Base-by-base conservation (phyloP, 2,888 invertebrate genomes). In the Plagiodera versicolora region DNA sequence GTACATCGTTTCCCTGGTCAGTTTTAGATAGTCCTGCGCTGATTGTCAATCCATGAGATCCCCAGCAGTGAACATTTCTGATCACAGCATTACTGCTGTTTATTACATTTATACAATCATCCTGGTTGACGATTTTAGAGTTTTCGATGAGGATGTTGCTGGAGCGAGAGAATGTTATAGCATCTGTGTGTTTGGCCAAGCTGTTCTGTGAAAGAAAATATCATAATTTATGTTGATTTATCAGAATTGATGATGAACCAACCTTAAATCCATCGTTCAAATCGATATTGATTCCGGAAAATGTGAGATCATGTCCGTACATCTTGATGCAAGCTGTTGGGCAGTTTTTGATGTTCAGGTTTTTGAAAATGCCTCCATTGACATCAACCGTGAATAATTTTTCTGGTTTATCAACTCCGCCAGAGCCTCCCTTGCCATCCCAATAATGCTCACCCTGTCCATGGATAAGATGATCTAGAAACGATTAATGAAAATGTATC, bases 271-370 rank as follows among this genome's bases (percentile, higher is more conserved):
- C n/a, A n/a, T n/a, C n/a, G n/a, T n/a, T n/a, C n/a, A n/a, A n/a
- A n/a, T n/a, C n/a, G n/a, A n/a, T n/a, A n/a, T n/a, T n/a, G n/a
- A n/a, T n/a, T 8, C 59, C 55, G 30, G 54, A 49, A 1, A 60
- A 50, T 1, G 54, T 55, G 6, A 60, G 11, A 48, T 55, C 50
- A 11, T 14, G 32, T n/a, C 28, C 45, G 2, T 10, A 6, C 16
- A 55, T 50, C 9, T 32, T 32, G 19, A 55, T 50, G 24, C 55
- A 60, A 20, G 55, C 55, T 50, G 50, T 30, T 2, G 59, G 59
- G 49, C 59, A 60, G 24, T 60, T 60, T 46, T 60, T 60, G n/a
- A 60, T 32, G 32, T 45, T 16, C 9, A 60, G 49, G 18, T 60
- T 60, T 50, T 50, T 47, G 28, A 60, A 60, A 39, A 18, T 18